Percentiles rank a stretch among this genome's conserved stretches.
Conservation (phyloP, 53 echinoderm and acorn worm species). For the Apostichopus leukothele region DNA sequence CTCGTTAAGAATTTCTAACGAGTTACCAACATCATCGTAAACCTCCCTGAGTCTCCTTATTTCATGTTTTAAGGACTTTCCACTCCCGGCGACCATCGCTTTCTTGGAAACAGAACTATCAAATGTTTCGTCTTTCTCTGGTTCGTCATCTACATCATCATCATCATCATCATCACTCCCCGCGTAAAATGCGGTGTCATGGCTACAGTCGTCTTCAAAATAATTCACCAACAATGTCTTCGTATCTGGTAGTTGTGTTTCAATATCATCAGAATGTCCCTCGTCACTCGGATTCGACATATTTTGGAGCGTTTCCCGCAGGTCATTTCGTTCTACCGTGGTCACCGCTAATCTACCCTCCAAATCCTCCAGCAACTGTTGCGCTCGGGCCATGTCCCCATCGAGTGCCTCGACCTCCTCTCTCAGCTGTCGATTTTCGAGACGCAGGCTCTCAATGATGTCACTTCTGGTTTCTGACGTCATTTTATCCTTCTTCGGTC, state of each 20-base stretch:
- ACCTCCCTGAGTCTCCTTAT: constrained; percentile 71
- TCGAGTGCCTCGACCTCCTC: constrained; percentile 66
- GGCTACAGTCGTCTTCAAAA: constrained; percentile 27
- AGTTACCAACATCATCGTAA: constrained; percentile 71
- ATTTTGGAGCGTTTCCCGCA: constrained; percentile 34
- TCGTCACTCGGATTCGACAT: background rate
- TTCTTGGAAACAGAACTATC: background rate
- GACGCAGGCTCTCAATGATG: background rate
- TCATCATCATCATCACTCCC: background rate
- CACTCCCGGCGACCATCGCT: background rate
- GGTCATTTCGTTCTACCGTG: constrained; percentile 48
- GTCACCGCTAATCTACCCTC: constrained; percentile 57
- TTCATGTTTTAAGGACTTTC: constrained; percentile 63
- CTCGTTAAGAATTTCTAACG: constrained; percentile 58
- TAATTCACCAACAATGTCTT: background rate
- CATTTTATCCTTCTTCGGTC: background rate
- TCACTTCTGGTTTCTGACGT: background rate
- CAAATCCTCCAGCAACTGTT: constrained; percentile 56
- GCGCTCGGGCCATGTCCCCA: constrained; percentile 56
- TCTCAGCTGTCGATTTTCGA: constrained; percentile 61
- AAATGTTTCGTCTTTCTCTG: background rate
- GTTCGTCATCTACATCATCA: background rate
- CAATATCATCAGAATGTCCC: background rate
- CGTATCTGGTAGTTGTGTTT: background rate
- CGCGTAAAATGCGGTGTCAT: constrained; percentile 34